A percentile compares a stretch with the other conserved stretches of the same genome.
Evolutionary conservation across 2,888 invertebrate genomes (phyloP).

Genomic region (Xylocampa areola): DNA sequence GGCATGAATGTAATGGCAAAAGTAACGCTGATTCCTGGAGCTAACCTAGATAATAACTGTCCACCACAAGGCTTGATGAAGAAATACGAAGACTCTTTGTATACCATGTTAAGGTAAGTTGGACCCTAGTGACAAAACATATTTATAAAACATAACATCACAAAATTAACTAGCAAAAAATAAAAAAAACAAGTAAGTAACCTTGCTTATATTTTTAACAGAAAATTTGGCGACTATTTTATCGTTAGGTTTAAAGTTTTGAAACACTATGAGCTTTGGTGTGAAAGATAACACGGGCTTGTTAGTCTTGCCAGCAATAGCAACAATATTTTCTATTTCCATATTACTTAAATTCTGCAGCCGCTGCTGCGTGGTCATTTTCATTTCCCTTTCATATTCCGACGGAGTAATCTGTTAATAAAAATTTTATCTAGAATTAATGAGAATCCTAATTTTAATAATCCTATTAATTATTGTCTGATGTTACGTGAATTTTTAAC

Average conservation of each 20-base stretch:
- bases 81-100: conserved; percentile 87
- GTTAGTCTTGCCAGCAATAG: conserved; percentile 57
- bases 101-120: conserved; percentile 84
- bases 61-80: conserved; percentile 81
- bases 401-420: conserved; percentile 82
- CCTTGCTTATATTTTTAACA: conserved; percentile 90
- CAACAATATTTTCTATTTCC: conserved; percentile 74
- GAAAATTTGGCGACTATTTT: conserved; percentile 85
- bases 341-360: conserved; percentile 74
- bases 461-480: neutral
- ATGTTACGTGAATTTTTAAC: too few species aligned
- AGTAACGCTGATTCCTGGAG: conserved; percentile 92
- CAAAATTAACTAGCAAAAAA: conserved; percentile 4
- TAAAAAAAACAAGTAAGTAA: conserved; percentile 55
- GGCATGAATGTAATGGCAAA: conserved; percentile 91
- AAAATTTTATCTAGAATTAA: neutral
- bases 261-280: conserved; percentile 90
- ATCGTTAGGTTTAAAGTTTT: conserved; percentile 89
- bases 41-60: conserved; percentile 88
- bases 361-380: conserved; percentile 75
- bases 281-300: conserved; percentile 75
- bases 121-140: conserved; percentile 79
- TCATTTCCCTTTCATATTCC: conserved; percentile 80
- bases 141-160: conserved; percentile 3
- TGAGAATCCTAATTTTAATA: neutral